phyloP scores from a whole-genome alignment of 2,888 invertebrate species.

The Harpagoxenus sublaevis region DNA sequence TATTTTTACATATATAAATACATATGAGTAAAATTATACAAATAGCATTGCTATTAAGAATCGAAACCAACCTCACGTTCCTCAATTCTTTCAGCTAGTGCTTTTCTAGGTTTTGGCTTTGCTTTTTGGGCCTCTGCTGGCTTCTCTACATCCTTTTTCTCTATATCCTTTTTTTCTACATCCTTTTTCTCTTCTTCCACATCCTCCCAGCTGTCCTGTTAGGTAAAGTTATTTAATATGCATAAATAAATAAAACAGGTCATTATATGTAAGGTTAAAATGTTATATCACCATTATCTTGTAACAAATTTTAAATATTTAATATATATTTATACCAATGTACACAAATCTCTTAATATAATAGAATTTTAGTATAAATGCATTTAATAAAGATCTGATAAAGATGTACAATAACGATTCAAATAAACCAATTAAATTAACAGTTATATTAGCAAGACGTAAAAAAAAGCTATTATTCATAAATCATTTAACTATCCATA shows the following conservation, averaged over 20 bases:
- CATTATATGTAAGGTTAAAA: neutral
- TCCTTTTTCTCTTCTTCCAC: constrained; percentile 94
- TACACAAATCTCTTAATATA: neutral
- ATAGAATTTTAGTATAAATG: neutral
- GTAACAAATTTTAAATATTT: neutral
- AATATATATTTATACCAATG: neutral
- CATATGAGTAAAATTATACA: neutral
- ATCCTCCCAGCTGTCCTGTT: constrained; percentile 98
- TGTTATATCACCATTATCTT: neutral
- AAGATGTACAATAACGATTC: neutral
- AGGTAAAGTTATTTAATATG: constrained; percentile 1
- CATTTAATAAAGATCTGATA: neutral
- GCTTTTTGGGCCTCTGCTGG: constrained; percentile 88
- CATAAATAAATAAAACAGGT: neutral
- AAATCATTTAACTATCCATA: neutral
- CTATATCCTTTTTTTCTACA: constrained; percentile 93
- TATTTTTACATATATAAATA: neutral
- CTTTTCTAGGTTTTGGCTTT: constrained; percentile 91
- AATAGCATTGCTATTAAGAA: neutral
- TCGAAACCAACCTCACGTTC: constrained; percentile 92
- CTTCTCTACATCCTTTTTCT: constrained; percentile 90
- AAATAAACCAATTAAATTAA: neutral
- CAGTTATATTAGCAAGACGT: no score
- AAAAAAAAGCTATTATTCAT: neutral
- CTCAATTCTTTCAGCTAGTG: constrained; percentile 93